Evolutionary conservation across 1,140 invertebrate genomes (phyloP), one percentile per base, ranked within the genome.

Genomic region (Drosophila santomea): DNA sequence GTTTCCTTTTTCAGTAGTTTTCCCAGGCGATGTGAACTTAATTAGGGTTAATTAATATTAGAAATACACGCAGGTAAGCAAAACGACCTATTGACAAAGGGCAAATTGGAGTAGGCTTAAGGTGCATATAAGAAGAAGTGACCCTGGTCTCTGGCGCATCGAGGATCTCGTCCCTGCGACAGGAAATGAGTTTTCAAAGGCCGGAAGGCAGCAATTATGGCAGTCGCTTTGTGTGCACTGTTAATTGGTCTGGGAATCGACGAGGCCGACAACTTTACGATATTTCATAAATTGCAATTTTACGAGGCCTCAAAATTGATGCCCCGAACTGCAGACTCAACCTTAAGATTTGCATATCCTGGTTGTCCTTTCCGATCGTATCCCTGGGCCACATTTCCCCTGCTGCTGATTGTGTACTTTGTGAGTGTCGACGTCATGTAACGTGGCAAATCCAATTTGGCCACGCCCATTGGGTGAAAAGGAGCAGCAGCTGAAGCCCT

Each of bases 1-100:
- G 51, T 15, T 20, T 44, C 12, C 63, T 20, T 43, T 32, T 20
- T 57, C 44, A 35, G 47, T 15, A 61, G 48, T 63, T 48, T 52
- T 44, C 57, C 50, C 38, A 15, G 45, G 28, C 73, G 63, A n/a
- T 58, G 74, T 51, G 81, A 85, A 85, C 77, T 86, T 85, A 85
- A 85, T 85, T 85, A 85, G 74, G 78, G 69, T 80, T 85, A 85
- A 85, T 85, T 85, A 85, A 78, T 85, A 75, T 51, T 85, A 85
- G 82, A 72, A 86, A 74, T 85, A 80, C 23, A 62, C 23, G 41
- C 20, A 47, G 20, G 68, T 11, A 4, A 12, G 35, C 10, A 38
- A 28, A 6, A 7, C 12, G 47, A 48, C 54, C 54, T 76, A 84
- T 84, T 80, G 80, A 71, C 68, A 78, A 59, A 71, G 56, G 74